Evolutionary conservation across 1,140 invertebrate genomes (phyloP).

Genomic region (Heliconius hermathena): DNA sequence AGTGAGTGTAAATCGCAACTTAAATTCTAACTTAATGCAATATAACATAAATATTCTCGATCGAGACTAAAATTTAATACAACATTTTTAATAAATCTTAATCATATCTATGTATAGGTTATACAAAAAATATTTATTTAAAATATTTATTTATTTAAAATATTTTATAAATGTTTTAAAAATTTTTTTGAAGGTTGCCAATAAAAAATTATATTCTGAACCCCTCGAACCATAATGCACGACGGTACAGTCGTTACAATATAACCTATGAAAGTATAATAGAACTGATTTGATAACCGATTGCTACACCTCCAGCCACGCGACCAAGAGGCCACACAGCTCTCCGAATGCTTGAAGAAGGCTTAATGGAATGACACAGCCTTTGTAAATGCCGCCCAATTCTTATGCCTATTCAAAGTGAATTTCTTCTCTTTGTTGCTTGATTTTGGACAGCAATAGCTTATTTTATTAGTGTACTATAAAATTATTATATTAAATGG

Average conservation of each 20-base stretch:
- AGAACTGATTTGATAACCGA: constrained; percentile 76
- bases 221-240: not conserved
- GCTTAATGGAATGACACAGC: constrained; percentile 79
- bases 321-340: constrained; percentile 76
- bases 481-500: constrained; percentile 50
- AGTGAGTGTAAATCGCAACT: constrained; percentile 31
- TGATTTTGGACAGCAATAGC: constrained; percentile 78
- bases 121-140: too few species aligned
- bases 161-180: not conserved
- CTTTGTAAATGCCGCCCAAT: constrained; percentile 80
- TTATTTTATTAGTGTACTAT: constrained; percentile 74
- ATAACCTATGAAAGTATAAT: constrained; percentile 59
- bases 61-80: not conserved
- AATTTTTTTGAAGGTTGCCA: not conserved
- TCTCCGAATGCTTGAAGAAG: constrained; percentile 73
- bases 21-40: constrained; percentile 18
- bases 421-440: constrained; percentile 79
- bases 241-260: constrained; percentile 21
- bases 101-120: not conserved
- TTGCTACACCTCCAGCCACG: constrained; percentile 69
- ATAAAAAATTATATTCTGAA: not conserved
- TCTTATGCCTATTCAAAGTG: constrained; percentile 80
- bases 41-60: not conserved
- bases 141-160: too few species aligned
- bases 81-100: not conserved